These are phyloP conservation scores for Prostheceraeus crozeri DNA, from an alignment of 2,888 invertebrate species.

Conservation along the genomic window DNA sequence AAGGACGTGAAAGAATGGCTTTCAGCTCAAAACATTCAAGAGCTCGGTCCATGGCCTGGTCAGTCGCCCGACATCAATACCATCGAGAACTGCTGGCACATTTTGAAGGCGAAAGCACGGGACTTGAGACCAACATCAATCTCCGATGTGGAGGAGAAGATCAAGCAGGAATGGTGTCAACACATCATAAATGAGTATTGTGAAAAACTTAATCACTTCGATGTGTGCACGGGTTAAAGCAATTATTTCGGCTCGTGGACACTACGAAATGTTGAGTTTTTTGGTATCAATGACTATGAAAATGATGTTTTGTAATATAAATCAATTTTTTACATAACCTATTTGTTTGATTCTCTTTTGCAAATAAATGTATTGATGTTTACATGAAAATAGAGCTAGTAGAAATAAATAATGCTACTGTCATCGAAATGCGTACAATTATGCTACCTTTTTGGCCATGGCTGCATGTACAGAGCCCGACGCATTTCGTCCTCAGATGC, in stretches of 20 bases:
- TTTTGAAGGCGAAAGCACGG: not conserved
- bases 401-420: too few species aligned
- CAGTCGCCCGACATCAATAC: conserved; percentile 8
- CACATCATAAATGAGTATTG: conserved; percentile 6
- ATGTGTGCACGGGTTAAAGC: not conserved
- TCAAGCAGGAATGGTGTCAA: conserved; percentile 6
- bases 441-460: conserved; percentile 20
- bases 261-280: not conserved
- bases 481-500: too few species aligned
- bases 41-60: conserved; percentile 1
- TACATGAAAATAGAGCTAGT: too few species aligned
- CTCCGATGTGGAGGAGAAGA: conserved; percentile 7
- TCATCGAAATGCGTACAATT: too few species aligned
- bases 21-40: conserved; percentile 1
- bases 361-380: too few species aligned
- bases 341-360: too few species aligned
- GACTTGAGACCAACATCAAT: not conserved
- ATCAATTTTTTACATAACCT: too few species aligned
- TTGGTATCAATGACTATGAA: not conserved
- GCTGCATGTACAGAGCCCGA: conserved; percentile 1
- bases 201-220: not conserved
- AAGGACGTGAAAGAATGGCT: conserved; percentile 3
- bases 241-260: conserved; percentile 12
- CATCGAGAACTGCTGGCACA: conserved; percentile 18
- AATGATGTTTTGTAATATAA: not conserved